phyloP scores from a whole-genome alignment of 2,113 vertebrate species.

The Calyptommatus sinebrachiatus region DNA sequence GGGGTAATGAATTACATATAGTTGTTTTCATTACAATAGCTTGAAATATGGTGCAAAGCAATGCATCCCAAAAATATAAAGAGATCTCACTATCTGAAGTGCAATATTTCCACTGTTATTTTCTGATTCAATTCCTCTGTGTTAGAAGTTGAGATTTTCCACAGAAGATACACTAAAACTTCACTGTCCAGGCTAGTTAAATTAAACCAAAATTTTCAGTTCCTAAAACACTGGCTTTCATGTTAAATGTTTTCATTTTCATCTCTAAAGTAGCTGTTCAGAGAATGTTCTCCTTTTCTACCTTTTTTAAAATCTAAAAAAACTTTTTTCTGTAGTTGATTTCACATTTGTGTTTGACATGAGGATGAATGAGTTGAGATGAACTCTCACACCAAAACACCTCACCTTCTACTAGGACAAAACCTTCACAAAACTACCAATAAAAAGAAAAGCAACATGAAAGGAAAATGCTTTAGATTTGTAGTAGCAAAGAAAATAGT shows the following conservation, averaged over 20 bases:
- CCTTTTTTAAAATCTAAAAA: constrained; percentile 25
- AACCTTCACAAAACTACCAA: constrained; percentile 23
- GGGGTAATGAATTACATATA: background rate
- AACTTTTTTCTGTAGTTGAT: constrained; percentile 13
- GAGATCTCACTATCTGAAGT: constrained; percentile 29
- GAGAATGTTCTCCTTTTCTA: constrained; percentile 14
- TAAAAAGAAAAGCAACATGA: constrained; percentile 3
- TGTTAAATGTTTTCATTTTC: constrained; percentile 39
- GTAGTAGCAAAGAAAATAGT: background rate
- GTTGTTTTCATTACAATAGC: background rate
- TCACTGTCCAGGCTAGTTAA: constrained; percentile 18
- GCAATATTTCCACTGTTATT: constrained; percentile 21
- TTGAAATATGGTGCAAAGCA: background rate
- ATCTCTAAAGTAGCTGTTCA: constrained; percentile 34
- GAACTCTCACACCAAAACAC: constrained; percentile 9
- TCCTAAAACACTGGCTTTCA: constrained; percentile 36
- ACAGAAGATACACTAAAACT: constrained; percentile 7
- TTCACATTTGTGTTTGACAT: constrained; percentile 42
- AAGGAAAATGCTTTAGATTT: constrained; percentile 21
- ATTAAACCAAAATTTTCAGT: constrained; percentile 42
- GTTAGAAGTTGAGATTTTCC: constrained; percentile 29
- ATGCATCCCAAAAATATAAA: background rate
- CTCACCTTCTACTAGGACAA: constrained; percentile 22
- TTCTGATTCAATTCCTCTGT: background rate
- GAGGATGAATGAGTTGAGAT: constrained; percentile 30